Evolutionary conservation across 2,113 vertebrate genomes (phyloP).

Genomic region (Tringa solitaria): DNA sequence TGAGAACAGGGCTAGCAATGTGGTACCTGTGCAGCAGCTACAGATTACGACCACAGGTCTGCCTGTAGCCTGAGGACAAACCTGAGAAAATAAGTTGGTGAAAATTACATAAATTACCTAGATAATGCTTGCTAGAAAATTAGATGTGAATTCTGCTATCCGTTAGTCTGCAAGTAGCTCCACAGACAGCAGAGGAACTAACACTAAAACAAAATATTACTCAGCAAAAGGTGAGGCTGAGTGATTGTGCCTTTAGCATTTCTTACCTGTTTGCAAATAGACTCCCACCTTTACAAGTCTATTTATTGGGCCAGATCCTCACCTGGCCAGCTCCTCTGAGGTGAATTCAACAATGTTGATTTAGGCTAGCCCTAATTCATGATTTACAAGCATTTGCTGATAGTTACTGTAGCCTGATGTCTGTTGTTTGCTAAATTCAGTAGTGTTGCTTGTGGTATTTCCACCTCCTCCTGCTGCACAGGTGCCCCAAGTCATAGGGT

Average conservation of each 20-base stretch:
- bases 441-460: neutral
- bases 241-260: neutral
- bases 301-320: neutral
- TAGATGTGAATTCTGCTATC: neutral
- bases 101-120: constrained; percentile 13
- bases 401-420: neutral
- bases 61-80: constrained; percentile 7
- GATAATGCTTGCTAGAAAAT: constrained; percentile 3
- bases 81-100: neutral
- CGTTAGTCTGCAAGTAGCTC: neutral
- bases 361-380: neutral
- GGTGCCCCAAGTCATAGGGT: neutral
- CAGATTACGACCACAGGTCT: neutral
- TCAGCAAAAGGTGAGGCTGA: neutral
- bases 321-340: neutral
- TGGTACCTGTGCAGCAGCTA: neutral
- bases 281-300: neutral
- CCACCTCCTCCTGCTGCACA: neutral
- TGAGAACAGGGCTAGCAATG: neutral
- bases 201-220: neutral
- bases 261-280: neutral
- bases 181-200: neutral
- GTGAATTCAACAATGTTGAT: neutral
- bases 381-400: neutral
- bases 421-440: neutral